These are phyloP conservation scores for Ctenomys sociabilis DNA, from an alignment of 2,113 vertebrate species.

Conservation along the genomic window DNA sequence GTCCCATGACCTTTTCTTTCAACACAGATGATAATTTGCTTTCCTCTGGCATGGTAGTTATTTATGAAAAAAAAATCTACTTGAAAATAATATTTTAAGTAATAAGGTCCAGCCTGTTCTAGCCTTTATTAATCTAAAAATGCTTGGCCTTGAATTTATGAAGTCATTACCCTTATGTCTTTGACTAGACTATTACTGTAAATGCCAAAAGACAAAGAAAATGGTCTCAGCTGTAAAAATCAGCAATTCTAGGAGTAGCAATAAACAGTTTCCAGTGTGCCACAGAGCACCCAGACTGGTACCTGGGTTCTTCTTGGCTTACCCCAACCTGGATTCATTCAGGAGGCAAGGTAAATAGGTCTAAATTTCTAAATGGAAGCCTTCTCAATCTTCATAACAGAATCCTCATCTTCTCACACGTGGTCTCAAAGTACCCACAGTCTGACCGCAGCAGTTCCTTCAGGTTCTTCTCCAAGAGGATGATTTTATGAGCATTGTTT, in stretches of 20 bases:
- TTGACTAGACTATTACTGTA: background rate
- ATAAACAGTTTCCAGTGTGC: background rate
- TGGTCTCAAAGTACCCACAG: background rate
- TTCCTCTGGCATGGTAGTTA: background rate
- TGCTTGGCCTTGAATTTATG: slow-evolving; percentile 3
- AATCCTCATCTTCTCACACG: background rate
- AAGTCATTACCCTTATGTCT: background rate
- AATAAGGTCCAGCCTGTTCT: background rate
- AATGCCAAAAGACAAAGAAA: background rate
- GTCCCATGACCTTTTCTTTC: background rate
- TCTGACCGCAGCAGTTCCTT: slow-evolving; percentile 43
- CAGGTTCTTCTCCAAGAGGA: slow-evolving; percentile 5
- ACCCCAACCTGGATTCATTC: background rate
- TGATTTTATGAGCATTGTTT: slow-evolving; percentile 39
- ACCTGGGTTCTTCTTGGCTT: background rate
- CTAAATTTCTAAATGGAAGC: background rate
- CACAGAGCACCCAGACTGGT: background rate
- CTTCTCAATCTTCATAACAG: background rate
- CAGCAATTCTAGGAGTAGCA: background rate
- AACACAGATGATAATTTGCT: background rate
- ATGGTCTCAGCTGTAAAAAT: background rate
- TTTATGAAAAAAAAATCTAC: background rate
- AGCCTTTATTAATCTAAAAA: background rate
- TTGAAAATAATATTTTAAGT: background rate
- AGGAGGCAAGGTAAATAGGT: background rate